Base-by-base conservation (phyloP, 2,888 invertebrate species). In the Tetranychus piercei region DNA sequence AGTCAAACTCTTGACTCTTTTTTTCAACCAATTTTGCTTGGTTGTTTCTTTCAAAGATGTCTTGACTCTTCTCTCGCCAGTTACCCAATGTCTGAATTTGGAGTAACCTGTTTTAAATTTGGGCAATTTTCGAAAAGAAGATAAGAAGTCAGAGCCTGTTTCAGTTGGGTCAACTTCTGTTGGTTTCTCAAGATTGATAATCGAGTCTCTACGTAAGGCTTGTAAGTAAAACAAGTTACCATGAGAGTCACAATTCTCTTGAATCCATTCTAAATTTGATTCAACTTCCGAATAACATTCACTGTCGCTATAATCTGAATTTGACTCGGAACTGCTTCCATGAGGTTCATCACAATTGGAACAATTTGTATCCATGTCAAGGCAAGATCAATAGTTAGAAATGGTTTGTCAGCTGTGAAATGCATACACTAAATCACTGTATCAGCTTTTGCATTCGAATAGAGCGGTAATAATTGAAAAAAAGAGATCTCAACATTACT, bases 181-280 rank as follows among this genome's bases (percentile, higher is more conserved):
- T 69, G 22, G 34, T 23, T 6, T 69, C 8, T 55, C 55, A 3
- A 55, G 15, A 11, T 23, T 20, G 69, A 23, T n/a, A 20, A 44
- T 44, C 34, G 71, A 18, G 1, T 71, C 71, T n/a, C 18, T 20
- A 23, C 20, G 11, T 34, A 71, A 44, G 20, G 43, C 20, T 71
- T 71, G 20, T 15, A 71, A 43, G 43, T 71, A 71, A n/a, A 71
- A 44, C 11, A 71, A 18, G 34, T 71, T 71, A 6, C 71, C 71
- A 34, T n/a, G 15, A 0, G 43, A 43, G 44, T 71, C 45, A 44
- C 71, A 71, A 44, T n/a, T 43, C 20, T 71, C 71, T n/a, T 43
- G 44, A 71, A 71, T 71, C 71, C 71, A 71, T 71, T 71, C 71
- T 9, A 69, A 23, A 15, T 55, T 55, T 15, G 55, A 55, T 15